phyloP scores from a whole-genome alignment of 2,888 invertebrate species.

The Melieria picta region DNA sequence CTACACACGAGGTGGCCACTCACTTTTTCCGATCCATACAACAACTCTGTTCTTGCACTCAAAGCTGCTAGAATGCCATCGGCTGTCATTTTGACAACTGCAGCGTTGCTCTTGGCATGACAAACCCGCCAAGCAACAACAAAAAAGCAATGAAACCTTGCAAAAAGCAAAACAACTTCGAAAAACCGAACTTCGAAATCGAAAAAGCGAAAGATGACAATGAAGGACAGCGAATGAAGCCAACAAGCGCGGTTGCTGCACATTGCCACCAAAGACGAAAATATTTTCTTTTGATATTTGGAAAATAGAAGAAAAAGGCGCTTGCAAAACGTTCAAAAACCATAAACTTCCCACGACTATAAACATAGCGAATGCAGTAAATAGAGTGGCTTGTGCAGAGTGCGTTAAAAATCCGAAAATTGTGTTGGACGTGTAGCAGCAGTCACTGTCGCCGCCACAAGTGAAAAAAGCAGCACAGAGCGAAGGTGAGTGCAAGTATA shows the following conservation, averaged over 20 bases:
- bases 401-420: background rate
- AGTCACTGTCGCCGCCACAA: background rate
- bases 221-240: constrained; percentile 18
- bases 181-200: too few species aligned
- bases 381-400: background rate
- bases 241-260: constrained; percentile 28
- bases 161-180: too few species aligned
- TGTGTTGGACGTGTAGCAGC: constrained; percentile 12
- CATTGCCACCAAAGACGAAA: constrained; percentile 10
- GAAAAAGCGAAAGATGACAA: too few species aligned
- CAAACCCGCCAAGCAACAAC: too few species aligned
- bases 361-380: background rate
- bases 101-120: too few species aligned
- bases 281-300: constrained; percentile 8
- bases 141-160: too few species aligned
- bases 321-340: background rate
- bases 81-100: too few species aligned
- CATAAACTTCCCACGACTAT: background rate
- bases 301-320: background rate
- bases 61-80: too few species aligned
- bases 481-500: background rate
- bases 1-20: too few species aligned
- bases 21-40: too few species aligned
- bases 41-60: too few species aligned
- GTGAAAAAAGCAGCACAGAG: constrained; percentile 3